A percentile compares a stretch with the other conserved stretches of the same genome.
phyloP scores from a whole-genome alignment of 1,140 invertebrate genomes.

The Lanistes nyassanus region DNA sequence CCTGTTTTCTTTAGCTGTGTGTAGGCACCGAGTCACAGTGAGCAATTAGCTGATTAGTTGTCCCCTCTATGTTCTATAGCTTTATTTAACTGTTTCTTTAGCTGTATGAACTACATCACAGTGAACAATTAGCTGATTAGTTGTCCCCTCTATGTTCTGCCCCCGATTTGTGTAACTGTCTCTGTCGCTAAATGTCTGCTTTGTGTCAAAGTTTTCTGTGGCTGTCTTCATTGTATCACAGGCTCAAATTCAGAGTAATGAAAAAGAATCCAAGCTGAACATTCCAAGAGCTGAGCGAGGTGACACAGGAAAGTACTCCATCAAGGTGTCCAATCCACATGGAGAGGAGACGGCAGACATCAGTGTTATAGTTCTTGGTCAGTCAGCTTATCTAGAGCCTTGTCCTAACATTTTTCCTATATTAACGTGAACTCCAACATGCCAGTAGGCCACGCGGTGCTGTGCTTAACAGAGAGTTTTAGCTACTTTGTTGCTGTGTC shows the following conservation, averaged over 20 bases:
- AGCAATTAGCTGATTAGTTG: too few species aligned
- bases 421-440: too few species aligned
- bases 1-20: too few species aligned
- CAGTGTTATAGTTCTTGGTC: slow-evolving; percentile 89
- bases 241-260: slow-evolving; percentile 60
- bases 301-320: slow-evolving; percentile 92
- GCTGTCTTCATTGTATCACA: slow-evolving; percentile 29
- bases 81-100: too few species aligned
- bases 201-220: slow-evolving; percentile 1
- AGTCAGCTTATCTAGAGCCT: slow-evolving; percentile 59
- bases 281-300: slow-evolving; percentile 89
- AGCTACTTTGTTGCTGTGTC: background rate
- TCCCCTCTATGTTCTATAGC: too few species aligned
- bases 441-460: background rate
- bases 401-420: too few species aligned
- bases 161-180: too few species aligned
- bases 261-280: slow-evolving; percentile 84
- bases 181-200: too few species aligned
- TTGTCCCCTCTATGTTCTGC: too few species aligned
- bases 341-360: slow-evolving; percentile 93
- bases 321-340: slow-evolving; percentile 88
- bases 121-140: too few species aligned
- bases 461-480: background rate
- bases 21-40: too few species aligned
- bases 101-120: too few species aligned